Evolutionary conservation across 2,113 vertebrate genomes (phyloP), one percentile per base, ranked within the genome.

Genomic region (Proterorhinus semilunaris): DNA sequence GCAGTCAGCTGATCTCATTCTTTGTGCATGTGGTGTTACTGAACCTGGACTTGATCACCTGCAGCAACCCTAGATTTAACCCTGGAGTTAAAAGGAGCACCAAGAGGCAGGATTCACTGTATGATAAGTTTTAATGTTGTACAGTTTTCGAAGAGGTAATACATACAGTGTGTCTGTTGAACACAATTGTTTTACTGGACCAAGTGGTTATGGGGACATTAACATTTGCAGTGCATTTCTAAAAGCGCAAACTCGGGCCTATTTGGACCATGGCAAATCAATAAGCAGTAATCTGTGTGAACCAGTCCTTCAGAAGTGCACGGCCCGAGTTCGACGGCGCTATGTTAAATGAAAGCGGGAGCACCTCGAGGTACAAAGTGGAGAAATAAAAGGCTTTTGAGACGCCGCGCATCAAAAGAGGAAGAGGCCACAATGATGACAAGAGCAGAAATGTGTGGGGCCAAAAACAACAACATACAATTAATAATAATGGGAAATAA

Each of bases 51-150:
- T 36, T 36, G 27, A 36, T 36, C 27, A 36, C 27, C 27, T 36
- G 27, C 72, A 55, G 66, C 55, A 75, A 65, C 53, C 75, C 27
- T 5, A 36, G 1, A 36, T 36, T 36, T 36, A 36, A 36, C 2
- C 4, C 27, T 36, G 27, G 27, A 36, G 27, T 64, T 15, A 79
- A 74, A 82, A 88, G 84, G 62, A 88, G 57, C 81, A 62, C 64
- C 78, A 62, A 66, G 72, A 79, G 52, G 63, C 78, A 54, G 74
- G 17, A 2, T 0, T 62, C 54, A 62, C 72, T 83, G 54, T 53
- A 66, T 67, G 67, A 83, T 55, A 49, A 68, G 64, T 83, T 88
- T 91, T 89, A 87, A 89, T 90, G 74, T 84, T 65, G 53, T 68
- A 66, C 62, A 69, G 66, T 75, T 59, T 73, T 81, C 68, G 79